Evolutionary conservation across 2,797 vertebrate genomes (phyloP), one percentile per base, ranked within the genome.

Genomic region (Gymnothorax reevesii): DNA sequence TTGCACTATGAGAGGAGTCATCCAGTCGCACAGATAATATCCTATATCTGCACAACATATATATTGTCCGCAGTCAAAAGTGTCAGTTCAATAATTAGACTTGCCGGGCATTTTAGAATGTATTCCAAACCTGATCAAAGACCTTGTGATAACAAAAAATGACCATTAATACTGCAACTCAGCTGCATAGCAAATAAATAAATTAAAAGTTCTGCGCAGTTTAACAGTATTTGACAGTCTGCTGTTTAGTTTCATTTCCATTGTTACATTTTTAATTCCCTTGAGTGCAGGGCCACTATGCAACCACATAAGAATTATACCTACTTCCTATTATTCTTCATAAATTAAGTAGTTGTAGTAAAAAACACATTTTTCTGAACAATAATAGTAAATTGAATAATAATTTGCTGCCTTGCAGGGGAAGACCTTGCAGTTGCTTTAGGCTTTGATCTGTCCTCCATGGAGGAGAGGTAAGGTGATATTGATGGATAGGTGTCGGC

Each of bases 381-480:
- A 55, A 54, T 1, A 22, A 80, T 54, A 80, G 10, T 55, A n/a
- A 55, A 9, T 7, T 52, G 52, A 6, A 17, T 73, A n/a, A 82
- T 8, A 2, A 22, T 88, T 25, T 83, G 54, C 7, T 7, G 25
- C 59, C 0, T 91, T 92, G 80, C 75, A 96, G 95, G 93, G 85
- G 91, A 87, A 1, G 95, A 95, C 89, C 87, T 95, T 20, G 93
- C 94, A 4, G 92, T 92, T 85, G 93, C 92, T 9, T 86, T 96
- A 0, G 94, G 95, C 87, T 95, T 96, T 92, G 95, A 97, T 87
- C 93, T 96, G 1, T 94, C 91, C 12, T 92, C 95, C 64, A 95
- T 97, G 95, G 95, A 97, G 89, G 96, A 96, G 93, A 95, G 96
- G 96, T 96, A 90, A 57, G n/a, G 17, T 20, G 80, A 1, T 4